Percentiles rank a stretch among this genome's conserved stretches.
These are phyloP conservation scores for Icerya purchasi DNA, from an alignment of 2,888 invertebrate genomes.

Conservation along the genomic window DNA sequence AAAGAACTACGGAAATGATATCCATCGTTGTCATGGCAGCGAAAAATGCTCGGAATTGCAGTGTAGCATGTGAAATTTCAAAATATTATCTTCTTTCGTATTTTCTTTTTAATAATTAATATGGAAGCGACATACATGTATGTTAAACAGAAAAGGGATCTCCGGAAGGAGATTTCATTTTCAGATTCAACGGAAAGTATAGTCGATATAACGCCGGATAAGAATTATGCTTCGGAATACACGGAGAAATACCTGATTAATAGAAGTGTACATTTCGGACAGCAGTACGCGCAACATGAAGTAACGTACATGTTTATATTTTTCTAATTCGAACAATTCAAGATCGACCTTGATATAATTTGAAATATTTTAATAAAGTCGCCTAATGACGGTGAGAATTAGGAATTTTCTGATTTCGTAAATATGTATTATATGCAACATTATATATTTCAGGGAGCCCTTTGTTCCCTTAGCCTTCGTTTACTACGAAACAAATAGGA, in stretches of 20 bases:
- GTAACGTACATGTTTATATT: neutral
- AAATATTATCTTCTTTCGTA: too few relatives aligned
- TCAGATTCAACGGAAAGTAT: constrained; percentile 1
- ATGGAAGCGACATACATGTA: neutral
- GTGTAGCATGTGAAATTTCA: too few relatives aligned
- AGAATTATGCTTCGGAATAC: constrained; percentile 4
- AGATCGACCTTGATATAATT: neutral
- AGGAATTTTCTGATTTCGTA: too few relatives aligned
- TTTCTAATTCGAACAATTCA: neutral
- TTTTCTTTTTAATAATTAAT: neutral
- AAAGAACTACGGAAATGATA: too few relatives aligned
- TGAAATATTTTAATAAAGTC: too few relatives aligned
- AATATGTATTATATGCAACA: too few relatives aligned
- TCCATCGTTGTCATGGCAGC: too few relatives aligned
- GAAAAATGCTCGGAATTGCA: too few relatives aligned
- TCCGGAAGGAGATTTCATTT: constrained; percentile 3
- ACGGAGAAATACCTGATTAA: constrained; percentile 2
- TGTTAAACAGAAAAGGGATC: constrained; percentile 7
- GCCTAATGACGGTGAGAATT: too few relatives aligned
- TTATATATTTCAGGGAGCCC: too few relatives aligned
- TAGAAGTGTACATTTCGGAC: constrained; percentile 6
- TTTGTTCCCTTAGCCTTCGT: too few relatives aligned
- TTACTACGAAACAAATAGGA: too few relatives aligned
- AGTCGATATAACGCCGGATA: constrained; percentile 4
- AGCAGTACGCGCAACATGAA: constrained; percentile 6